Evolutionary conservation across 2,888 invertebrate species (phyloP), one percentile per base, ranked within the genome.

Genomic region (Hypercompe scribonia): DNA sequence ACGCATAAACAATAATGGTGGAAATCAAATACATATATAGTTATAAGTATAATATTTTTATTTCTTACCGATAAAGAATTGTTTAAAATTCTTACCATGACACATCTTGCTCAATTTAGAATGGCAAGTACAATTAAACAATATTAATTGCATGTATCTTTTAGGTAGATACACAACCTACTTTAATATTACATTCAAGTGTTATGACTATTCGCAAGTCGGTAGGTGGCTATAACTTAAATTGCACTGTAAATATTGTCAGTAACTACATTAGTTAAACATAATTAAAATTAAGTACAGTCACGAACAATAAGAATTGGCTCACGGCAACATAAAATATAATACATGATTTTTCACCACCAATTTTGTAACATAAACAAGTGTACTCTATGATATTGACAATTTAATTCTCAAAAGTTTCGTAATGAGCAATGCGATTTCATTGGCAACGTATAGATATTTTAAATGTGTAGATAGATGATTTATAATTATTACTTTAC

Each of bases 231-330:
- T 83, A 74, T 79, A 81, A 83, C 84, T 81, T 77, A 84, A 81
- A 85, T 86, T 86, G 84, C 85, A 86, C 87, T 83, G 84, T 80
- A 80, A 82, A 84, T 85, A 83, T 84, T 83, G 84, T 85, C 87
- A 83, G 73, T 77, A 85, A 77, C 80, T 82, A 79, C 75, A 74
- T 54, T 78, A 72, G 71, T 75, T 77, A 78, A 76, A 65, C 46
- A 1, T 79, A 76, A 75, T 74, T 80, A 83, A 82, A 76, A 77
- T 84, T 81, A 83, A 82, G 87, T 81, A 85, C 83, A 86, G 84
- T 87, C 85, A 86, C 87, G 70, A 86, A 86, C 87, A 86, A 86
- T 71, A 81, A 86, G 54, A 77, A 78, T 71, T 81, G 79, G 77
- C 72, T 76, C 68, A 76, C 75, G 72, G 54, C 67, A 69, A 70